Evolutionary conservation across 2,888 invertebrate species (phyloP), one percentile per base, ranked within the genome.

Genomic region (Acanthacorydalis orientalis): DNA sequence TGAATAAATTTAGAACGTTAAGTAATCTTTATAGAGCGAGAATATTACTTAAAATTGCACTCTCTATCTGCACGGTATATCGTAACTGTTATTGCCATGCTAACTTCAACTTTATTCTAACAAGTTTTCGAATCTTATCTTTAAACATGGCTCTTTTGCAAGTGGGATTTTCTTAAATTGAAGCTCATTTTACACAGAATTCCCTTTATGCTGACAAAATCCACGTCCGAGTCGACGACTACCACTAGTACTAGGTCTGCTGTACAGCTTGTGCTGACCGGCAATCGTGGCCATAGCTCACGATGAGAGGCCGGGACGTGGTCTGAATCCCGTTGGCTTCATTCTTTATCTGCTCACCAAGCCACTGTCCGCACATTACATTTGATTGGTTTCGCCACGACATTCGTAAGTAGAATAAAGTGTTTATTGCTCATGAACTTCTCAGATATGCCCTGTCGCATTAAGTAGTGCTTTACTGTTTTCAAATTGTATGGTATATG

Each of bases 81-180:
- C 23, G 23, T 23, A 12, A 37, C 37, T 37, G 37, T 37, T 37
- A 37, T 37, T n/a, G 37, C 37, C 14, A 14, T 37, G 37, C 37
- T 37, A n/a, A 37, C n/a, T 37, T 37, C 12, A 14, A 63, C 64
- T 65, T 68, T 64, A 61, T 65, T 12, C 37, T 37, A 14, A 65
- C 68, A 69, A 69, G 67, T 68, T 68, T 68, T 68, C 68, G 69
- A 68, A 68, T 69, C 68, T 69, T 67, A 68, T 68, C 68, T 67
- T 60, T 64, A 62, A 64, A 64, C 63, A 64, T 64, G 64, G 63
- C 60, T 60, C 61, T 62, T 58, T 59, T 56, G 62, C 54, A 57
- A 60, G 59, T 56, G 59, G 67, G 67, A 68, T 68, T 68, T 68
- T 64, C 63, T 64, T 65, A 68, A 67, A 68, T 67, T 67, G 68